phyloP scores from a whole-genome alignment of 2,888 invertebrate genomes.

The Drosophila nr. perissopoda region DNA sequence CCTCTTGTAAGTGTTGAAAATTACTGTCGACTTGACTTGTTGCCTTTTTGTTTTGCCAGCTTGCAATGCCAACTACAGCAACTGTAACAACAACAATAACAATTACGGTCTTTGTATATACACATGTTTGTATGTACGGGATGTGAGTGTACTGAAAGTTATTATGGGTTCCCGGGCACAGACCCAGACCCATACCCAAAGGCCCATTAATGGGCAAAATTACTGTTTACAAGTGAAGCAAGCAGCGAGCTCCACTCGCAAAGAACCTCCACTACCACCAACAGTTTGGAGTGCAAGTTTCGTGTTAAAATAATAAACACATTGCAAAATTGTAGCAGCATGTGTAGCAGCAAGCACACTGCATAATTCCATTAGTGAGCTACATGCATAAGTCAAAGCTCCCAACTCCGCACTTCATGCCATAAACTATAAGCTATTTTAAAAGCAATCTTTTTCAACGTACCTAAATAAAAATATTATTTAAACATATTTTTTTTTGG shows the following conservation, averaged over 20 bases:
- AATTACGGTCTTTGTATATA: constrained; percentile 35
- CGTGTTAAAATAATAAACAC: constrained; percentile 81
- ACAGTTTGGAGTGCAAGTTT: constrained; percentile 68
- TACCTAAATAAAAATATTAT: constrained; percentile 39
- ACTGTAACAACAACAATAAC: constrained; percentile 53
- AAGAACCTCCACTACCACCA: constrained; percentile 9
- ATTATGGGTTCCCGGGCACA: constrained; percentile 56
- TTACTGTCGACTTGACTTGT: constrained; percentile 81
- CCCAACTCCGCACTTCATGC: constrained; percentile 6
- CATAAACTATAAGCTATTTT: constrained; percentile 69
- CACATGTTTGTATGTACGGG: constrained; percentile 20
- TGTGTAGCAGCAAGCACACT: constrained; percentile 49
- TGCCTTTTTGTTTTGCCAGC: constrained; percentile 74
- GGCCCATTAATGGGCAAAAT: constrained; percentile 78
- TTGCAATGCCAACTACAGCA: constrained; percentile 47
- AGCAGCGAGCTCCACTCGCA: constrained; percentile 25
- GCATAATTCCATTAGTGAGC: constrained; percentile 74
- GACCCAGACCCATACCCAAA: constrained; percentile 32
- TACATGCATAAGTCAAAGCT: constrained; percentile 9
- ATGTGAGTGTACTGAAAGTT: constrained; percentile 62
- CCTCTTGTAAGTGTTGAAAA: constrained; percentile 76
- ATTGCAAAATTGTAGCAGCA: constrained; percentile 74
- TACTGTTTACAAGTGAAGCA: constrained; percentile 78
- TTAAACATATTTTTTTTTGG: neutral
- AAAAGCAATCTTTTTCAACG: constrained; percentile 67